Base-by-base conservation (phyloP, 2,888 invertebrate species). In the Griposia aprilina region DNA sequence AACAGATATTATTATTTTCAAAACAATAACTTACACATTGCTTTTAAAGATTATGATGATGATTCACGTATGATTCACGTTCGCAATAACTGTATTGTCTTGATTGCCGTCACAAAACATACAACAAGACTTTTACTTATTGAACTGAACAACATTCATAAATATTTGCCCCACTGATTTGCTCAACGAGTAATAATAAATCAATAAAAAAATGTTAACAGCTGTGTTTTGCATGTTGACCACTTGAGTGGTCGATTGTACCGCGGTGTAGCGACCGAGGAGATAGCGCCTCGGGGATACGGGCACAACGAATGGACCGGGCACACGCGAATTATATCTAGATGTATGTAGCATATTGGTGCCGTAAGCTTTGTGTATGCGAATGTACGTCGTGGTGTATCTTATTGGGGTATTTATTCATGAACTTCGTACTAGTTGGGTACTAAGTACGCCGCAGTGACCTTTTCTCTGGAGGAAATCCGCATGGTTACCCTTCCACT, bases 311-410 rank as follows among this genome's bases (percentile, higher is more conserved):
- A 94, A 94, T 93, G 92, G 92, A 90, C 87, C 84, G 81, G 82
- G 85, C 90, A 91, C 94, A 94, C 93, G 93, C 94, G 89, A 94
- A 88, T 87, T 80, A 81, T 82, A 86, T 87, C 89, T 90, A 90
- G 89, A 90, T 87, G 87, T 90, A 80, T 88, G 74, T 78, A 80
- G 80, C 82, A 84, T 87, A 90, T 89, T 88, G 82, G 88, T 84
- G 85, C 82, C 86, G 78, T 83, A 78, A 82, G 83, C 76, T 70
- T 90, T 90, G 85, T 90, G 87, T 84, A 48, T 83, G 82, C 85
- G 85, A 88, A 76, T 87, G 89, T 92, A 91, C 90, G 63, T 65
- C 63, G 68, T 66, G 1, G 57, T 81, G 15, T 59, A 26, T 83
- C 81, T 77, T 85, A 74, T 48, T 80, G 63, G 66, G 59, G 59